Base-by-base conservation (phyloP, 2,888 invertebrate species). In the Choreutis nemorana region DNA sequence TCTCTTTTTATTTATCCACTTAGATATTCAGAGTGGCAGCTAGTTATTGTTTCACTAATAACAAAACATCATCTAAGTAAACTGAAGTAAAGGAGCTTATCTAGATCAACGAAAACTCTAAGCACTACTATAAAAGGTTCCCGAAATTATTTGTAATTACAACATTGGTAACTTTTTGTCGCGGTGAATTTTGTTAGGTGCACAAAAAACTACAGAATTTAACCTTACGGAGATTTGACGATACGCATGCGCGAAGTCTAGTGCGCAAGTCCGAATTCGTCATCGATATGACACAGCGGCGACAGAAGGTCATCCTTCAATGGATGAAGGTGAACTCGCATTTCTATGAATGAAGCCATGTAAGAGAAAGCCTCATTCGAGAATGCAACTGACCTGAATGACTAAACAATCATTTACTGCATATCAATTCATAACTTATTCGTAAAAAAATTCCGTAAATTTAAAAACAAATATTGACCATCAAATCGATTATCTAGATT, bases 211-310 rank as follows among this genome's bases (percentile, higher is more conserved):
- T 59, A 55, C 39, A 55, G 44, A 55, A 45, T 60, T n/a, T 59
- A 70, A 63, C 66, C 50, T 56, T n/a, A 41, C 41, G 40, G 29
- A 32, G 14, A 31, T 31, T 20, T 23, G 6, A 20, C 29, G 14
- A 15, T 40, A 45, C 44, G 46, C 48, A 46, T 44, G 61, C 48
- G 45, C 33, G 3, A 12, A 3, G 2, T 32, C 12, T 4, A 48
- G 18, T 33, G 62, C 72, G 72, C 71, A 73, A 61, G 73, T 51
- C 29, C 44, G 31, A 14, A 22, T 34, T 44, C 47, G 55, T 50
- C 66, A 66, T 77, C 77, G 62, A 77, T 77, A 77, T 71, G 66
- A 64, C 53, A 57, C 40, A 44, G 50, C 36, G 42, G 33, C 39
- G 42, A 49, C 40, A 35, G 59, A 63, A 63, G 61, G 24, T 30